These are phyloP conservation scores for Xestia ashworthii DNA, from an alignment of 2,888 invertebrate genomes.

Conservation along the genomic window DNA sequence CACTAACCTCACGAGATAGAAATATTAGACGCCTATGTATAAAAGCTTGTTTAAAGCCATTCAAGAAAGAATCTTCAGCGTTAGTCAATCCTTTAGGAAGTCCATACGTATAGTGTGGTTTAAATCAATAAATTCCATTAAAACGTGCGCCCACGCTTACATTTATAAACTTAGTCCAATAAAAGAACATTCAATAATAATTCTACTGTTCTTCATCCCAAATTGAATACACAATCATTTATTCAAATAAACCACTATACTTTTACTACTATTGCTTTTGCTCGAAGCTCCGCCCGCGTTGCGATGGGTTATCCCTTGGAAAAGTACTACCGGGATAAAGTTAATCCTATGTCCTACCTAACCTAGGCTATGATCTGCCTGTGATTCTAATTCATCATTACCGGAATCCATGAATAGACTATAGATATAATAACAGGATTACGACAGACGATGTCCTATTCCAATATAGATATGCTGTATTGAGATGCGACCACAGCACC, in stretches of 20 bases:
- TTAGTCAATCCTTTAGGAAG: not conserved
- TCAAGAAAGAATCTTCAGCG: not conserved
- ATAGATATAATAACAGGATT: not conserved
- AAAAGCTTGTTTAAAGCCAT: not conserved
- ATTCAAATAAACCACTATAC: not conserved
- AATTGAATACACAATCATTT: slow-evolving; percentile 12
- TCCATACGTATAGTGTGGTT: not conserved
- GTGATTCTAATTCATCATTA: not conserved
- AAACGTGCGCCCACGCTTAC: not conserved
- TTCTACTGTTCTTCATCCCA: not conserved
- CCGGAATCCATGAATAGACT: not conserved
- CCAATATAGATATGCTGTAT: not conserved
- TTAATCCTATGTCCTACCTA: not conserved
- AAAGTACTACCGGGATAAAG: not conserved
- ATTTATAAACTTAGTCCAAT: slow-evolving; percentile 15
- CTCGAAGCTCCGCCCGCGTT: not conserved
- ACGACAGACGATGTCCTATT: not conserved
- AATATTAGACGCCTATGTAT: not conserved
- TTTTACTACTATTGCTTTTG: not conserved
- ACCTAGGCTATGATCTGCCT: not conserved
- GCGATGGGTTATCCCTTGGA: not conserved
- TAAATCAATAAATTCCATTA: not conserved
- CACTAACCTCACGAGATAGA: too few relatives aligned
- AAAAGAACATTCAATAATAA: slow-evolving; percentile 19
- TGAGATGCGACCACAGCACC: not conserved